Conservation (phyloP, 2,888 invertebrate genomes). For the Brachyopa scutellaris region DNA sequence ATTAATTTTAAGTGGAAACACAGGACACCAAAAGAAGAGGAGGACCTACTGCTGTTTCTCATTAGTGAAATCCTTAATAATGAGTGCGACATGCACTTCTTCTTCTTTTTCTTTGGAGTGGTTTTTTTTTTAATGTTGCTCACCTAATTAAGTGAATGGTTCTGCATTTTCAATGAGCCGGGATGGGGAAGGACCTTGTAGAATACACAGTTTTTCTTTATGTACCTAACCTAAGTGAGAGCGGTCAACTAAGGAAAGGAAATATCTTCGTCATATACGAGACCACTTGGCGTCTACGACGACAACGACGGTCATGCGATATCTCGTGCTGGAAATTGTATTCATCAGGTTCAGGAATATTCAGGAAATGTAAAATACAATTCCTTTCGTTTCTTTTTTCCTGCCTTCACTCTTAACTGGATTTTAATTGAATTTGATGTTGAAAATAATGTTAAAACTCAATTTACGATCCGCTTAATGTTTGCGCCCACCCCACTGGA, state of each 20-base stretch:
- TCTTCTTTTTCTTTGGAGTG: too few relatives aligned
- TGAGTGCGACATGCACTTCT: too few relatives aligned
- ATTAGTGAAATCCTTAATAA: conserved; percentile 61
- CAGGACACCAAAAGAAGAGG: not conserved
- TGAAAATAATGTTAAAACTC: conserved; percentile 42
- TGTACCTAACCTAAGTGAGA: conserved; percentile 29
- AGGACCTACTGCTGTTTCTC: conserved; percentile 31
- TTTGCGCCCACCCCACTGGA: too few relatives aligned
- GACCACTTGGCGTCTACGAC: not conserved
- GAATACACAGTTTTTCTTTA: too few relatives aligned
- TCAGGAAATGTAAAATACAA: conserved; percentile 48
- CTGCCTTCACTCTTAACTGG: not conserved
- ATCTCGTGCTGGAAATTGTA: conserved; percentile 57
- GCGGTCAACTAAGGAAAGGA: conserved; percentile 27
- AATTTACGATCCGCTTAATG: too few relatives aligned
- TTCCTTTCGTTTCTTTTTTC: conserved; percentile 25
- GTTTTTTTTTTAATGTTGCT: too few relatives aligned
- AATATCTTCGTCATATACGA: too few relatives aligned
- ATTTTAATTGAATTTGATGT: conserved; percentile 52
- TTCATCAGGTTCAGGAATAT: conserved; percentile 35
- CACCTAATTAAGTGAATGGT: conserved; percentile 54
- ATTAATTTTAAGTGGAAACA: conserved; percentile 54
- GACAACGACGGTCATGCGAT: conserved; percentile 43
- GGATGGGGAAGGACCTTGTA: too few relatives aligned
- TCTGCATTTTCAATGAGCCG: conserved; percentile 29